Evolutionary conservation across 2,797 vertebrate genomes (phyloP).

Genomic region (Lacerta viridis): DNA sequence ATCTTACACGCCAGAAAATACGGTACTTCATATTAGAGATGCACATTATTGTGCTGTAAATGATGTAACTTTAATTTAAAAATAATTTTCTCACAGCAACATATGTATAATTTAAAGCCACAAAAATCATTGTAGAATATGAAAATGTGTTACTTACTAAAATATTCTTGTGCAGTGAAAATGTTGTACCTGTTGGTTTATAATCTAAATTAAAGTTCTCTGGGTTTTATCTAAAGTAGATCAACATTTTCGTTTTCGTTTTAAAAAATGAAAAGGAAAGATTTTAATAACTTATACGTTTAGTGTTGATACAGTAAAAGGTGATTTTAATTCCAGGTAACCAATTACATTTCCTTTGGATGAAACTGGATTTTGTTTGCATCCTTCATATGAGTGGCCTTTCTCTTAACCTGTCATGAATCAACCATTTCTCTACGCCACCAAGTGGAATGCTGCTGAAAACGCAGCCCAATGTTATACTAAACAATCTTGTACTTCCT

Average conservation of each 20-base stretch:
- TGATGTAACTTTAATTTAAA: background rate
- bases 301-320: background rate
- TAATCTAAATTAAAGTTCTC: background rate
- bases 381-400: conserved; percentile 1
- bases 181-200: background rate
- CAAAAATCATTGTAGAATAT: background rate
- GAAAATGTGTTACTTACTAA: background rate
- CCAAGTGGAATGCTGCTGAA: conserved; percentile 68
- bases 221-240: conserved; percentile 30
- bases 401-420: background rate
- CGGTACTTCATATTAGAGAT: too few relatives aligned
- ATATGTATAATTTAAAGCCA: background rate
- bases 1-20: too few relatives aligned
- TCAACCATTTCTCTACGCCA: conserved; percentile 67
- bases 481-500: background rate
- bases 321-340: background rate
- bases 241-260: conserved; percentile 21
- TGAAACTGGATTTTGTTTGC: conserved; percentile 31
- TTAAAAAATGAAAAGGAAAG: accelerated
- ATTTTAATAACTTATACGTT: background rate
- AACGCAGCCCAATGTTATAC: conserved; percentile 34
- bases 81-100: background rate
- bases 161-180: background rate
- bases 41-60: background rate
- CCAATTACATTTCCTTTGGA: conserved; percentile 21